Evolutionary conservation across 2,797 vertebrate species (phyloP), one percentile per base, ranked within the genome.

Genomic region (Neopelma chrysocephalum): DNA sequence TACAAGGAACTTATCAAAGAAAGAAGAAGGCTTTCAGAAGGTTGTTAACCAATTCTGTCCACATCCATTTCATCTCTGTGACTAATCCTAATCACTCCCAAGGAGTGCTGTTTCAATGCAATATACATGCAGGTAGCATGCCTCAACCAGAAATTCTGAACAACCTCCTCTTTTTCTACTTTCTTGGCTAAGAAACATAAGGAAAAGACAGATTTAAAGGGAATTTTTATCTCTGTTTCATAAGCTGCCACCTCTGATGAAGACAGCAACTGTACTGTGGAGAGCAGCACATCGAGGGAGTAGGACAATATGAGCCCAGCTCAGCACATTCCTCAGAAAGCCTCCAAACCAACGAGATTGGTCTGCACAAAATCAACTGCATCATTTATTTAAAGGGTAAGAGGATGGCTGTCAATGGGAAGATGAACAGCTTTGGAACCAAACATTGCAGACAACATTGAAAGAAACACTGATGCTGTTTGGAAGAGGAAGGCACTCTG

Each of bases 361-460:
- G 51, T 87, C 81, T 87, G 77, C 71, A 89, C 53, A 92, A 85
- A 85, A 87, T 65, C 84, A 91, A 57, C 71, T 36, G 64, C 75
- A 91, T 85, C 71, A 65, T 87, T 96, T 94, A 91, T 94, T 94
- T 82, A 94, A 69, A 85, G 70, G 13, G 31, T 64, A 42, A 58
- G 78, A 85, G 64, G 42, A 87, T 89, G 75, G 26, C 85, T 90
- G 93, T 80, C 94, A 87, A 87, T 79, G 51, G 62, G 27, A 72
- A 94, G 83, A 92, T 68, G 68, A 96, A 82, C 68, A 47, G 79
- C 71, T 53, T 47, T 36, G 42, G 71, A 85, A 73, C 11, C 53
- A 87, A 93, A 87, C 61, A 64, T 32, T 77, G 42, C 56, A 80
- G 48, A 36, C 72, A 90, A 22, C 32, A 51, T 71, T 58, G 80